Percentiles rank a stretch among this genome's conserved stretches.
Evolutionary conservation across 2,888 invertebrate genomes (phyloP).

Genomic region (Thecophora atra): DNA sequence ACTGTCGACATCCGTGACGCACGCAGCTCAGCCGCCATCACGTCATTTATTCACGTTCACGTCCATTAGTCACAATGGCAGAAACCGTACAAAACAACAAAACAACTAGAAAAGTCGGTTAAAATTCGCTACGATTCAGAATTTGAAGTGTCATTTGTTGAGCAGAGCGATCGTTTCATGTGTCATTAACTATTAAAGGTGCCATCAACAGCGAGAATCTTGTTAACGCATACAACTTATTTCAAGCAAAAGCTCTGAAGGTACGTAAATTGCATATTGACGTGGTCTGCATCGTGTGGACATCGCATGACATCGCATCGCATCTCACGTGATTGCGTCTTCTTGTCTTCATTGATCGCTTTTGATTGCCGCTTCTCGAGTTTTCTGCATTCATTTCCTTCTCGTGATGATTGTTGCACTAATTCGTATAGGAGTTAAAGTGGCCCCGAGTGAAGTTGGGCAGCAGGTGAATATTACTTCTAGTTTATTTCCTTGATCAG

Average conservation of each 20-base stretch:
- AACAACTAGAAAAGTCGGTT: constrained; percentile 4
- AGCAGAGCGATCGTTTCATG: constrained; percentile 43
- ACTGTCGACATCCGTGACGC: background rate
- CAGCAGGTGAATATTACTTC: too few species aligned
- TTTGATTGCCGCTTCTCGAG: background rate
- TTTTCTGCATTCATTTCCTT: constrained; percentile 15
- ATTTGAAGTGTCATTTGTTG: constrained; percentile 43
- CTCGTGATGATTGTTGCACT: constrained; percentile 3
- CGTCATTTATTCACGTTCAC: background rate
- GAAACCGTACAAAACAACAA: constrained; percentile 1
- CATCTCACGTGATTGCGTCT: background rate
- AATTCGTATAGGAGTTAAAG: constrained; percentile 13
- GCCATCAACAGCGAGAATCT: background rate
- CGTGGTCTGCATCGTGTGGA: constrained; percentile 41
- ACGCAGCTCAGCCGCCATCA: background rate
- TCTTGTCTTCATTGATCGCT: constrained; percentile 13
- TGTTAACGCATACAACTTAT: constrained; percentile 21
- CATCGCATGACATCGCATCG: constrained; percentile 28
- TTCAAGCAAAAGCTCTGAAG: background rate
- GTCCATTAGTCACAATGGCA: constrained; percentile 32
- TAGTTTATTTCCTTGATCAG: too few species aligned
- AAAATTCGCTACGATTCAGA: constrained; percentile 33
- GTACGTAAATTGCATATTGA: constrained; percentile 39
- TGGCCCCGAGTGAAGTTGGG: background rate
- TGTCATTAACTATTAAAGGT: constrained; percentile 44